Base-by-base conservation (phyloP, 92 coral and sea anemone genomes). In the Paramuricea clavata region DNA sequence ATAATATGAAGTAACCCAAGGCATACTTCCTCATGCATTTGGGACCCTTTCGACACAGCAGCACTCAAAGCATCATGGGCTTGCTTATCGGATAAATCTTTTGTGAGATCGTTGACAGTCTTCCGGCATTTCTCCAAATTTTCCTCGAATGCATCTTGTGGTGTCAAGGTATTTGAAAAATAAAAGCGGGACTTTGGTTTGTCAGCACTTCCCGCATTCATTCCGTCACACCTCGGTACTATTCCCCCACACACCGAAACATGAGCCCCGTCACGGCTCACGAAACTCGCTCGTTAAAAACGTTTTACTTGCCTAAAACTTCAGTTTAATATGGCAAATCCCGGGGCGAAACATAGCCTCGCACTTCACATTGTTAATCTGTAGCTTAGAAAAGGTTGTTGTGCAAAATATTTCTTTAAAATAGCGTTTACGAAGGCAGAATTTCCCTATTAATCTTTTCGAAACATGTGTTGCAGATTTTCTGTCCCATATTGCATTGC, bases 21-120 rank as follows among this genome's bases (percentile, higher is more conserved):
- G 32, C 98, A 94, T 35, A 95, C 87, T 72, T 95, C 98, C 61
- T 95, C 98, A 49, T 94, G 95, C 36, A 78, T 89, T 78, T 92
- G 98, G 5, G 88, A 88, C 44, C 98, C 93, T 78, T 93, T 86
- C 32, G 94, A 94, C 57, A 95, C 99, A 61, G 93, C 83, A 80
- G 95, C 92, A 68, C 93, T 96, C 19, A 96, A 94, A 23, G 99
- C 99, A 90, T 96, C 99, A 80, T 96, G 99, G 26, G 98, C 98
- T 85, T 96, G 98, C 74, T 92, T 92, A 72, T 96, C 99, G 25
- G 99, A 94, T 21, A 94, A 88, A 30, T 93, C 95, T 59, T 83
- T 83, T 22, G 92, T 87, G 22, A 88, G 92, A 26, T 93, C 73
- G 35, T 82, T 92, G 61, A 96, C 90, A 36, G 83, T 30, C 57